These are phyloP conservation scores for Sthenelais limicola DNA, from an alignment of 2,888 invertebrate species.

Conservation along the genomic window DNA sequence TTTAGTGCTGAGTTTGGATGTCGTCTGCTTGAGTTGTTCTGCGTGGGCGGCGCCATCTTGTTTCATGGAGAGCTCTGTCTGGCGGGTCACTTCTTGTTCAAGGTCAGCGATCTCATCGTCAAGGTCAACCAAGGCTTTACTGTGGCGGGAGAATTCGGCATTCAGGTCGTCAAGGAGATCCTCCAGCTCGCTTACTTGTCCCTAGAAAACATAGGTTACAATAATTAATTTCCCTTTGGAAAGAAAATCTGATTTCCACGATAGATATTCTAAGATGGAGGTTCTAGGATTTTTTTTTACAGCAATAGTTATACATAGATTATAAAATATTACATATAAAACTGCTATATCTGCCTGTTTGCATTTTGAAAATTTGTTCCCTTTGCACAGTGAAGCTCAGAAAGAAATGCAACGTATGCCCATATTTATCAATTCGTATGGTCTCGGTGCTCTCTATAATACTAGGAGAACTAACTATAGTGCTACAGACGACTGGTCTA, in stretches of 20 bases:
- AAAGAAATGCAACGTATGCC: no score
- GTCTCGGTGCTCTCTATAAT: no score
- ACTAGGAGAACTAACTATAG: no score
- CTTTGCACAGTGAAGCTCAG: no score
- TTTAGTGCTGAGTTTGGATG: slow-evolving; percentile 6
- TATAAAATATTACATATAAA: no score
- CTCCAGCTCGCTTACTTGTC: slow-evolving; percentile 52
- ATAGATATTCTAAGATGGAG: not conserved
- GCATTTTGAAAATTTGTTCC: no score
- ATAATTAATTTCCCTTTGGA: not conserved
- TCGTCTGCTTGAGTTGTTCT: slow-evolving; percentile 17
- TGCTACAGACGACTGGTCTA: no score
- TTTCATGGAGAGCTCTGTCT: slow-evolving; percentile 54
- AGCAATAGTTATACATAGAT: no score
- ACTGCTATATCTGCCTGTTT: no score
- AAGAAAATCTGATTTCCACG: not conserved
- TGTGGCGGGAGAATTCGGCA: slow-evolving; percentile 61
- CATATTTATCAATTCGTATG: no score
- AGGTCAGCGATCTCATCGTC: slow-evolving; percentile 54
- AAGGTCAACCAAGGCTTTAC: slow-evolving; percentile 54
- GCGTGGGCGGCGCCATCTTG: slow-evolving; percentile 47
- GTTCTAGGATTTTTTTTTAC: no score
- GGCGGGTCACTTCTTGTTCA: slow-evolving; percentile 55
- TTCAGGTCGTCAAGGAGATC: slow-evolving; percentile 60
- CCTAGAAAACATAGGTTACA: slow-evolving; percentile 26